Percentiles rank a stretch among this genome's conserved stretches.
phyloP scores from a whole-genome alignment of 2,797 vertebrate species.

The Acrossocheilus wenchowensis region DNA sequence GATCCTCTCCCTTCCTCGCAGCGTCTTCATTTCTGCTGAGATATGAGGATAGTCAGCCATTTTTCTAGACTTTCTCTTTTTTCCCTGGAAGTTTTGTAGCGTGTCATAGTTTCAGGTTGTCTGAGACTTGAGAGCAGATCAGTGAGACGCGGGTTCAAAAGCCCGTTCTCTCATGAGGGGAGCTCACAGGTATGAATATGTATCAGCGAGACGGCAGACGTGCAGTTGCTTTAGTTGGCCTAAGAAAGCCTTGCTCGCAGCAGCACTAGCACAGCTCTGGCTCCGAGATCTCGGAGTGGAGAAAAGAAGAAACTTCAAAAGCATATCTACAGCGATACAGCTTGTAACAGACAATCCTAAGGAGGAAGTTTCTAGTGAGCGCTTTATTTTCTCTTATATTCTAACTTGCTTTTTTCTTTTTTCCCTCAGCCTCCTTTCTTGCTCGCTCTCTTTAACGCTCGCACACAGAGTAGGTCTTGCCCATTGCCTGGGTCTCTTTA shows the following conservation, averaged over 20 bases:
- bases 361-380: slow-evolving; percentile 29
- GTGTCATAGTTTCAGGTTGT: slow-evolving; percentile 34
- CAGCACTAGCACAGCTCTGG: slow-evolving; percentile 28
- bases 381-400: slow-evolving; percentile 39
- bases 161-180: slow-evolving; percentile 39
- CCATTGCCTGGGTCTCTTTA: slow-evolving; percentile 36
- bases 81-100: slow-evolving; percentile 44
- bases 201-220: slow-evolving; percentile 26
- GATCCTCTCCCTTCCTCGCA: background rate
- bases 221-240: slow-evolving; percentile 44
- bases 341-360: slow-evolving; percentile 35
- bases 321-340: slow-evolving; percentile 41
- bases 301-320: slow-evolving; percentile 46
- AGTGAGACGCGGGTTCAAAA: slow-evolving; percentile 46
- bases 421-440: background rate
- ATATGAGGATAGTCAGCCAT: slow-evolving; percentile 43
- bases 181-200: slow-evolving; percentile 53
- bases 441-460: background rate
- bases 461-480: slow-evolving; percentile 29
- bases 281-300: slow-evolving; percentile 27
- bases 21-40: slow-evolving; percentile 16
- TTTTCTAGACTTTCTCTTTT: slow-evolving; percentile 32
- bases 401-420: background rate
- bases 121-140: slow-evolving; percentile 33
- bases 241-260: slow-evolving; percentile 36